Evolutionary conservation across 2,113 vertebrate species (phyloP).

Genomic region (Boulengerochromis microlepis): DNA sequence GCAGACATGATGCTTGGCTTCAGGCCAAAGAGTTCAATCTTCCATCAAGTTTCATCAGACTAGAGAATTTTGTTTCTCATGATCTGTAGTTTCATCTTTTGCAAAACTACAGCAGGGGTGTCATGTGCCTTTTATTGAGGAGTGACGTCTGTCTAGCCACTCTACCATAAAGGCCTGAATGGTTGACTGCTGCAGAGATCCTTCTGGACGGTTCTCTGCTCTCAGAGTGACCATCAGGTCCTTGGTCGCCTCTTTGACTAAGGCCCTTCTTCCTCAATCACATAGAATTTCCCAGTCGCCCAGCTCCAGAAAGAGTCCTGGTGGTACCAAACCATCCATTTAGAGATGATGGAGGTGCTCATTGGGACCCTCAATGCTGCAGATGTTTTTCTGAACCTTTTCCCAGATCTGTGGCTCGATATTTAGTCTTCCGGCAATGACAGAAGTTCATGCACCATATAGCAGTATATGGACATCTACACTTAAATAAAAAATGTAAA

Average conservation of each 20-base stretch:
- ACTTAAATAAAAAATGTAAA: not conserved
- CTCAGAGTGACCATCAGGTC: not conserved
- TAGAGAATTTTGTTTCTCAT: not conserved
- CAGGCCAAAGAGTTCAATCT: not conserved
- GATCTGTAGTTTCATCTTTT: not conserved
- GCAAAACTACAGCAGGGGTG: not conserved
- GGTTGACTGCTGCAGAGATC: not conserved
- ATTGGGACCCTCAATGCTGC: not conserved
- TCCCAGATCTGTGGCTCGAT: not conserved
- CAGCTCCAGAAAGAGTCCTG: not conserved
- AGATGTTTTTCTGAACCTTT: not conserved
- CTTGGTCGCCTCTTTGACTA: not conserved
- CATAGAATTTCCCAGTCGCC: not conserved
- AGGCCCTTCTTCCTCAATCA: not conserved
- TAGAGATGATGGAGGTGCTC: not conserved
- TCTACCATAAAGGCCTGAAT: not conserved
- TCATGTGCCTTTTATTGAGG: not conserved
- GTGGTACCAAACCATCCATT: not conserved
- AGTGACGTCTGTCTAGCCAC: not conserved
- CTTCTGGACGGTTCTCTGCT: rapidly evolving
- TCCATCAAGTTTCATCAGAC: not conserved
- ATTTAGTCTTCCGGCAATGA: not conserved
- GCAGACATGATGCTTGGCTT: not conserved
- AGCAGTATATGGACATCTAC: not conserved
- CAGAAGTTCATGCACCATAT: not conserved